A percentile compares a stretch with the other conserved stretches of the same genome.
Evolutionary conservation across 2,113 vertebrate species (phyloP).

Genomic region (Ciconia maguari): DNA sequence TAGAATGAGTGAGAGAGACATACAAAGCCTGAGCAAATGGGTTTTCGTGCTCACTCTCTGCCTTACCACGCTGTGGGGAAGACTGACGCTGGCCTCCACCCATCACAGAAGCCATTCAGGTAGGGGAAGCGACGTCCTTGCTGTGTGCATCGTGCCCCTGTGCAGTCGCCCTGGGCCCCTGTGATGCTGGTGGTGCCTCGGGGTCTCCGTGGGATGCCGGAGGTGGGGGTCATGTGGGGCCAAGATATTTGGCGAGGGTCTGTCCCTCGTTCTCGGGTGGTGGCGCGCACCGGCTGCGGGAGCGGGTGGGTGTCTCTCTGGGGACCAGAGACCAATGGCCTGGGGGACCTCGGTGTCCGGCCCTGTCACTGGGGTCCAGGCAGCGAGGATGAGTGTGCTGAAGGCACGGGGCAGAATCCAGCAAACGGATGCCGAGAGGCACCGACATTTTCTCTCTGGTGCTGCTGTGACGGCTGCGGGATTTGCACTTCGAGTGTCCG

Average conservation of each 20-base stretch:
- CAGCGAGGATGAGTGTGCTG: neutral
- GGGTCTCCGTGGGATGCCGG: neutral
- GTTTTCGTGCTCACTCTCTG: constrained; percentile 85
- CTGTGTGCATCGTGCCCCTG: fast-evolving
- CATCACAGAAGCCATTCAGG: constrained; percentile 88
- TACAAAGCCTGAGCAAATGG: constrained; percentile 84
- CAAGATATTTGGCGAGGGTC: neutral
- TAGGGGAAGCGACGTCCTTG: neutral
- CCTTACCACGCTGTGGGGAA: constrained; percentile 86
- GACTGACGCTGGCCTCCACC: constrained; percentile 80
- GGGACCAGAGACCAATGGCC: neutral
- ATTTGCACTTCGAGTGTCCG: neutral
- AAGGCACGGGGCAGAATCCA: neutral
- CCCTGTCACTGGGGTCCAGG: neutral
- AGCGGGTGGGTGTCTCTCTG: fast-evolving
- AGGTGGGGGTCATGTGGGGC: fast-evolving
- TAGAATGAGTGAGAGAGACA: constrained; percentile 86
- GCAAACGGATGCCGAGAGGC: neutral
- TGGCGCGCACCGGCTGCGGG: fast-evolving
- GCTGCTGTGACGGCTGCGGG: neutral
- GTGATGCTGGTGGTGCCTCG: fast-evolving
- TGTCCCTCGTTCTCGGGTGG: fast-evolving
- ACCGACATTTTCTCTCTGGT: neutral
- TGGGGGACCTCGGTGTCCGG: fast-evolving
- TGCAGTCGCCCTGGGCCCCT: fast-evolving